phyloP scores from a whole-genome alignment of 2,888 invertebrate genomes.

The Plusia festucae region DNA sequence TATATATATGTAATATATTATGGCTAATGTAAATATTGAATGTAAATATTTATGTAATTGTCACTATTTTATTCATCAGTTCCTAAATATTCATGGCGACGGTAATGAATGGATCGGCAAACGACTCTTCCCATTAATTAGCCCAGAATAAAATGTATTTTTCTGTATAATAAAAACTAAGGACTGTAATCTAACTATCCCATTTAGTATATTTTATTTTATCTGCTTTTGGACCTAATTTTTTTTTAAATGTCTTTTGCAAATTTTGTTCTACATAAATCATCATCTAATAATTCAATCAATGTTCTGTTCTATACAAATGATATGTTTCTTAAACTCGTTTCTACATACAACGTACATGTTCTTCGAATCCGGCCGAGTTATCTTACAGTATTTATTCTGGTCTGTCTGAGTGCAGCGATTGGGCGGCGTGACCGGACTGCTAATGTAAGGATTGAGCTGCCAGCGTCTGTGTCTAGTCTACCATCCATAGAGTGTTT shows the following conservation, averaged over 20 bases:
- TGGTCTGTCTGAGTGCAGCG: conserved; percentile 65
- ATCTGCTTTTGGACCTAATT: no score
- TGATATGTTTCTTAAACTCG: conserved; percentile 20
- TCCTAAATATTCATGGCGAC: conserved; percentile 24
- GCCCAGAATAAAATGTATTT: background rate
- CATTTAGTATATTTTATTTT: no score
- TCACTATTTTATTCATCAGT: conserved; percentile 21
- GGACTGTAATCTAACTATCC: no score
- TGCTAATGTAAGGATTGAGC: conserved; percentile 69
- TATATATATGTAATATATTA: no score
- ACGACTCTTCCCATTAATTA: background rate
- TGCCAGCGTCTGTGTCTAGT: conserved; percentile 47
- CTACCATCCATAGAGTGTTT: conserved; percentile 34
- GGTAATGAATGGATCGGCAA: conserved; percentile 19
- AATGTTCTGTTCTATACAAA: conserved; percentile 35
- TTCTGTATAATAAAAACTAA: background rate
- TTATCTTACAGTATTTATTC: conserved; percentile 68
- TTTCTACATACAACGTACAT: conserved; percentile 23
- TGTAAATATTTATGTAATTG: background rate
- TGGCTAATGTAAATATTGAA: no score
- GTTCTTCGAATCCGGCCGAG: conserved; percentile 40
- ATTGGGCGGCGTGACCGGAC: conserved; percentile 70
- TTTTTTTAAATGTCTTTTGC: background rate
- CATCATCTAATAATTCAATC: background rate
- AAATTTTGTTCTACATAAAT: background rate